Conservation (phyloP, 2,888 invertebrate species). For the Cosmia pyralina region DNA sequence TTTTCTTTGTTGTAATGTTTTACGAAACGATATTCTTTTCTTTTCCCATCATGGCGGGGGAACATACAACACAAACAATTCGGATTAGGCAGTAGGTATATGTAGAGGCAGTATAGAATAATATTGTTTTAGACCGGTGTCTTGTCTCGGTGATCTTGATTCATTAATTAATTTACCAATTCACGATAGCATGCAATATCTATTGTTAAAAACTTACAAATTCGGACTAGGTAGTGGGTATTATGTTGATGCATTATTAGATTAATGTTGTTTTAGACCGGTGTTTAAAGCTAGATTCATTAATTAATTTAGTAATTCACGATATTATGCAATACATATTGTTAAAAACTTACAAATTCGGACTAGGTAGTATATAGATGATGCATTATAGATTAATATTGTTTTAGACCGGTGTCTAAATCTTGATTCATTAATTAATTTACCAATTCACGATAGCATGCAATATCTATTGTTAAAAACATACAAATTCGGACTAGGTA, state of each 20-base stretch:
- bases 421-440: neutral
- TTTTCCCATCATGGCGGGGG: neutral
- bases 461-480: no score
- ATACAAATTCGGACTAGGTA: no score
- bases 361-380: neutral
- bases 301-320: no score
- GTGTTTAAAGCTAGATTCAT: no score
- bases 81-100: neutral
- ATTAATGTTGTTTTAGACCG: no score
- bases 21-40: neutral
- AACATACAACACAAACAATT: no score
- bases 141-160: no score
- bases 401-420: neutral
- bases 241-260: no score
- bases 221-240: no score
- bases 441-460: neutral
- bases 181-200: neutral
- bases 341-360: no score
- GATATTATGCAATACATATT: no score
- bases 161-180: neutral
- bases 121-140: neutral
- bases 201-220: no score
- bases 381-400: neutral
- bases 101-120: neutral
- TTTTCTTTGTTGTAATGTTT: neutral